Evolutionary conservation across 2,113 vertebrate species (phyloP).

Genomic region (Anser brachyrhynchus): DNA sequence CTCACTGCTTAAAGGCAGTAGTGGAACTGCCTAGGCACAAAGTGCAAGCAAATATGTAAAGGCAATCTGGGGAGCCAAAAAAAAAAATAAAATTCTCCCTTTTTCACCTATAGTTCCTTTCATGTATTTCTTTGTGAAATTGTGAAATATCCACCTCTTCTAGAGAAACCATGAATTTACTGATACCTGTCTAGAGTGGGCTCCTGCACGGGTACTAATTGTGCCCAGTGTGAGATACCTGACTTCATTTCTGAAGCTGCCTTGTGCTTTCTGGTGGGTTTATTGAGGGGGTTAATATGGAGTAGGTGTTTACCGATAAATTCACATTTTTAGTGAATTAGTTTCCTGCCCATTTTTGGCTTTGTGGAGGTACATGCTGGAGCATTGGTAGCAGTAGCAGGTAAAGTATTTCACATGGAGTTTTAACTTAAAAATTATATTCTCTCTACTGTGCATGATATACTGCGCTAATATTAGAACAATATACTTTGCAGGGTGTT

Average conservation of each 20-base stretch:
- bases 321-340: not conserved
- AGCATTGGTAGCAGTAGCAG: not conserved
- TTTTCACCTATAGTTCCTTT: not conserved
- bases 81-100: not conserved
- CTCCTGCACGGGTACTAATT: not conserved
- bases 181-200: not conserved
- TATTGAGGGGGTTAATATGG: fast-evolving
- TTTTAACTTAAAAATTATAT: not conserved
- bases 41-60: not conserved
- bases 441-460: not conserved
- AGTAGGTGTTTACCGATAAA: not conserved
- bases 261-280: not conserved
- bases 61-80: not conserved
- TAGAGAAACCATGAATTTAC: not conserved
- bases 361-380: fast-evolving
- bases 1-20: not conserved
- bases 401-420: not conserved
- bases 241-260: not conserved
- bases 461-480: not conserved
- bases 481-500: constrained; percentile 76
- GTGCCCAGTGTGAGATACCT: no score
- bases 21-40: not conserved
- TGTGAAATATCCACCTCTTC: not conserved
- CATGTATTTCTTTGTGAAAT: not conserved
- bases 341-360: not conserved